Evolutionary conservation across 2,888 invertebrate genomes (phyloP).

Genomic region (Drosophila algonquin): DNA sequence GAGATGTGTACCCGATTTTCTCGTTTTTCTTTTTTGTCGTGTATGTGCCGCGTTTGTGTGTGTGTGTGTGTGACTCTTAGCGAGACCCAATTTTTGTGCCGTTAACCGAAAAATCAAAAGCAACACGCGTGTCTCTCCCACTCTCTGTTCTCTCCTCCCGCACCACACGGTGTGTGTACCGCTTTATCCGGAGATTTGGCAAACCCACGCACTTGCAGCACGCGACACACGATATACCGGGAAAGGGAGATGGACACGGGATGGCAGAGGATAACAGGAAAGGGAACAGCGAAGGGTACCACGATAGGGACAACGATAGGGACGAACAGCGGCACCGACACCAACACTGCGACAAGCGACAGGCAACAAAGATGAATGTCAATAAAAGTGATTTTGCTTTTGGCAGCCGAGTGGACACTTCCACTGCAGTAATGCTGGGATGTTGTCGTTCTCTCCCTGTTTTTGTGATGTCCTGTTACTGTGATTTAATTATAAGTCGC

Average conservation of each 20-base stretch:
- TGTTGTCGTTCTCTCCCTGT: constrained; percentile 3
- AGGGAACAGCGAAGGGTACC: neutral
- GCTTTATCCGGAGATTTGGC: constrained; percentile 38
- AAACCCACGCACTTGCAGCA: constrained; percentile 41
- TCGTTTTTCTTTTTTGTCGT: neutral
- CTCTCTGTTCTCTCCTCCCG: neutral
- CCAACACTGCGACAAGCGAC: constrained; percentile 6
- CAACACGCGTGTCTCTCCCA: constrained; percentile 36
- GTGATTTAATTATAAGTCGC: constrained; percentile 72
- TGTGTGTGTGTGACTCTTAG: constrained; percentile 9
- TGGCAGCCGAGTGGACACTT: neutral
- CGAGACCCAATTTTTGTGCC: constrained; percentile 66
- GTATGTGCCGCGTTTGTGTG: neutral
- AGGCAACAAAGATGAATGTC: constrained; percentile 43
- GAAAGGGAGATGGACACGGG: neutral
- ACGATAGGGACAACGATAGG: constrained; percentile 15
- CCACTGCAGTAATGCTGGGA: constrained; percentile 18
- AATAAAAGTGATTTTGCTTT: constrained; percentile 38
- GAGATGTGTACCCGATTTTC: constrained; percentile 62
- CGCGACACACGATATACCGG: constrained; percentile 38
- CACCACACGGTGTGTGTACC: constrained; percentile 7
- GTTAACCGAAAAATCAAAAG: constrained; percentile 48
- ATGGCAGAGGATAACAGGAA: constrained; percentile 15
- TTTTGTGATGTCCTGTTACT: constrained; percentile 46
- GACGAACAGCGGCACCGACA: constrained; percentile 20